phyloP scores from a whole-genome alignment of 2,797 vertebrate species.

The Clarias platycephalus region DNA sequence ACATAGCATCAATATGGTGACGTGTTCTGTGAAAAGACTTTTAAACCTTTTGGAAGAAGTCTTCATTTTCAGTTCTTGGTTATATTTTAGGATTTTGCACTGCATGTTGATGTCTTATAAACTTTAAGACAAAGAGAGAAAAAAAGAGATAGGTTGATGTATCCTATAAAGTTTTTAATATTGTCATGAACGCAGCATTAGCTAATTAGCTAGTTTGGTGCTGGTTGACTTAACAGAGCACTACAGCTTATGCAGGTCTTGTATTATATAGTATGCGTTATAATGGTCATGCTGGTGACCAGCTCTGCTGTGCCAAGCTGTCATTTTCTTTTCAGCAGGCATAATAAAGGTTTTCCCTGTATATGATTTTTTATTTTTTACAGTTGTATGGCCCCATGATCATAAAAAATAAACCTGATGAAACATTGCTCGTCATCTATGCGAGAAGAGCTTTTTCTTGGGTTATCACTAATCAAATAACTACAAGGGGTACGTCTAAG shows the following conservation, averaged over 20 bases:
- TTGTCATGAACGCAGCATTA: slow-evolving; percentile 8
- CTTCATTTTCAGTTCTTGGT: neutral
- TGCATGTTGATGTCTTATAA: neutral
- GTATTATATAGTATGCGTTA: neutral
- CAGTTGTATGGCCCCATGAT: neutral
- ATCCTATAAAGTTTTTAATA: neutral
- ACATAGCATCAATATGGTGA: neutral
- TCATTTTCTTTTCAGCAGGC: slow-evolving; percentile 11
- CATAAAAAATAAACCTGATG: neutral
- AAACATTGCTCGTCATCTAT: slow-evolving; percentile 47
- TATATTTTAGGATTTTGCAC: neutral
- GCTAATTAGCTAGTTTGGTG: neutral
- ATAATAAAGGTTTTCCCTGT: neutral
- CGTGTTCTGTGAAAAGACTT: neutral
- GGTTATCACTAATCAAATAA: slow-evolving; percentile 8
- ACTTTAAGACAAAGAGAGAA: neutral
- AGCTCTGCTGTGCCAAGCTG: neutral
- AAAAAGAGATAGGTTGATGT: neutral
- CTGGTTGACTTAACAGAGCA: neutral
- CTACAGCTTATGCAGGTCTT: slow-evolving; percentile 4
- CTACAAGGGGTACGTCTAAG: slow-evolving; percentile 4
- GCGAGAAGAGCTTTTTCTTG: slow-evolving; percentile 25
- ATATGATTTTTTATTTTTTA: neutral
- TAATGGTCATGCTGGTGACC: neutral
- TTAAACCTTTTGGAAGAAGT: neutral